Evolutionary conservation across 2,888 invertebrate species (phyloP).

Genomic region (Heliconius charithonia): DNA sequence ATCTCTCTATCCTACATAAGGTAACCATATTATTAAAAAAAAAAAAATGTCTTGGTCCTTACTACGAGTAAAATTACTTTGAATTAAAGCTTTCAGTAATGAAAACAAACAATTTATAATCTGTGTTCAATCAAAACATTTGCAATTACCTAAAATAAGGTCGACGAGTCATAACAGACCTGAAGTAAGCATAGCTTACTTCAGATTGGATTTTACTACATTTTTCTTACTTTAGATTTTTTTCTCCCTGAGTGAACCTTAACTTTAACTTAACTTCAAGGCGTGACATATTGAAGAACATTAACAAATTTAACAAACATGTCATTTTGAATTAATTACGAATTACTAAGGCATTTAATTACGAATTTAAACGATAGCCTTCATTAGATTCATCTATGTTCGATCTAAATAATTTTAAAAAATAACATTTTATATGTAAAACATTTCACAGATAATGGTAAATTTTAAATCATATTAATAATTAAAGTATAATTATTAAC

Average conservation of each 20-base stretch:
- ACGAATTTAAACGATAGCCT: not conserved
- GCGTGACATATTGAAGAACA: not conserved
- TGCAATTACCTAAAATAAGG: no score
- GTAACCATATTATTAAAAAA: slow-evolving; percentile 7
- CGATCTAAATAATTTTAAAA: no score
- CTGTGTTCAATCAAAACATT: slow-evolving; percentile 6
- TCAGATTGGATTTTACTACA: no score
- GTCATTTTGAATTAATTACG: not conserved
- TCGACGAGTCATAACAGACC: no score
- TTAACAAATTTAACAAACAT: not conserved
- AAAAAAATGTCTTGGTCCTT: slow-evolving; percentile 31
- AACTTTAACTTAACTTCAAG: no score
- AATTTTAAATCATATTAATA: no score
- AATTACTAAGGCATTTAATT: not conserved
- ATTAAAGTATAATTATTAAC: no score
- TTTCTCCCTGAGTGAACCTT: no score
- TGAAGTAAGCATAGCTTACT: no score
- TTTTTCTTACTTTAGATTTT: no score
- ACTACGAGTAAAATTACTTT: slow-evolving; percentile 26
- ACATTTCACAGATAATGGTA: no score
- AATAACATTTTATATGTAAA: no score
- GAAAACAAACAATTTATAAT: slow-evolving; percentile 14
- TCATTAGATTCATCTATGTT: not conserved
- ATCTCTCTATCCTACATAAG: slow-evolving; percentile 17
- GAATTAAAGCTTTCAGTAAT: slow-evolving; percentile 29